Evolutionary conservation across 1,140 invertebrate genomes (phyloP), one percentile per base, ranked within the genome.

Genomic region (Brachionus manjavacas): DNA sequence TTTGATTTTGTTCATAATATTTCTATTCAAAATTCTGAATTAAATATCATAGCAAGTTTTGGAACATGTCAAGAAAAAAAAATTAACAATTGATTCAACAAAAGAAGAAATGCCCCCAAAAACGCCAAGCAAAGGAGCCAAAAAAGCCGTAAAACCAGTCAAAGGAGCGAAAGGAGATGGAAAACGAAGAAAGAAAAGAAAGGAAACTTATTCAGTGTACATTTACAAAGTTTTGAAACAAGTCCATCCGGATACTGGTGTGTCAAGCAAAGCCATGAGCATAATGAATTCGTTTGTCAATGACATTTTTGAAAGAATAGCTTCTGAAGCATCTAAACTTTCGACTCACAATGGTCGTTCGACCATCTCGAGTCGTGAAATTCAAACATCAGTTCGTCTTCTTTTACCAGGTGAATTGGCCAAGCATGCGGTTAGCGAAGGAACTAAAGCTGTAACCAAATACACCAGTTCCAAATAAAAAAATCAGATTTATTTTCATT

Each of bases 281-380:
- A 92, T 93, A 55, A 92, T 93, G 92, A 92, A 93, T 85, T 91
- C 91, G 74, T 93, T 93, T 87, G 92, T 93, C 43, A 91, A 91
- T 79, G 92, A 93, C 85, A 92, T 93, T 80, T 93, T 93, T 86
- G 92, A 93, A 85, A 89, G 92, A 25, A 92, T 93, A 64, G 92
- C 93, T 31, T 88, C 92, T n/a, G 93, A 94, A 88, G 90, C 93
- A 2, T 93, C 92, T 12, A 91, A 92, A 86, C 87, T 94, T 84
- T 91, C 92, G 9, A 92, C 93, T 85, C 93, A 93, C 89, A 94
- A 93, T 89, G 93, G 93, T 87, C 88, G 91, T 1, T 92, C 91
- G 7, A 90, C 89, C 60, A 91, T 92, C 85, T 91, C 90, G n/a
- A 90, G 88, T 85, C 87, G 91, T 84, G 92, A 93, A 87, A 91